Conservation (phyloP, 2,888 invertebrate species). For the Salticus scenicus region DNA sequence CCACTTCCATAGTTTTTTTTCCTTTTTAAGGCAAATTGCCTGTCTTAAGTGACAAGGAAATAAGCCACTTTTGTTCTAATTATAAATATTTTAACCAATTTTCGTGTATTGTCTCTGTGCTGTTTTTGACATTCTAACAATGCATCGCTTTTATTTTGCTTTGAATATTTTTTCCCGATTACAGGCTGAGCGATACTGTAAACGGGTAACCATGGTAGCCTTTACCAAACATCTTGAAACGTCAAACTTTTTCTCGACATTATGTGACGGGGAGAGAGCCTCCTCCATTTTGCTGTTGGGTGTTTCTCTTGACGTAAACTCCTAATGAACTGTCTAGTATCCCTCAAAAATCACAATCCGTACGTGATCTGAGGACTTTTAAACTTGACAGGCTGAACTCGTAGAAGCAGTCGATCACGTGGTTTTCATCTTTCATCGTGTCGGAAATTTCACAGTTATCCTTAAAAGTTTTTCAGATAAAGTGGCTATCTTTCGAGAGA, state of each 20-base stretch:
- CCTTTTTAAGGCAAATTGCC: no score
- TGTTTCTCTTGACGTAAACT: constrained; percentile 29
- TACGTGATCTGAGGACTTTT: constrained; percentile 5
- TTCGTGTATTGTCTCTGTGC: no score
- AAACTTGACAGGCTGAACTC: neutral
- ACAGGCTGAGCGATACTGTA: neutral
- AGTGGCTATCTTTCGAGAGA: neutral
- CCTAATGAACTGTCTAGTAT: constrained; percentile 53
- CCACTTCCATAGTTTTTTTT: no score
- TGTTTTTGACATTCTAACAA: neutral
- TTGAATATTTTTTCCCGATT: neutral
- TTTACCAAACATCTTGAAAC: neutral
- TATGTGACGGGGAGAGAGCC: neutral
- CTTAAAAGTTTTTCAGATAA: neutral
- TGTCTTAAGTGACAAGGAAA: no score
- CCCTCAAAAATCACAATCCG: constrained; percentile 17
- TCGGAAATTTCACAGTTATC: constrained; percentile 13
- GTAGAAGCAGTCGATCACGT: constrained; percentile 6
- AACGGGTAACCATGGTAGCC: constrained; percentile 1
- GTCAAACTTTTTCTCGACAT: neutral
- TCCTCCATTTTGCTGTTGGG: constrained; percentile 2
- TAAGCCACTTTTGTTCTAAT: no score
- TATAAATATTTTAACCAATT: no score
- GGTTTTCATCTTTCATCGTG: constrained; percentile 19
- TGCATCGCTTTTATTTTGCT: neutral